Evolutionary conservation across 2,888 invertebrate species (phyloP), one percentile per base, ranked within the genome.

Genomic region (Microctonus brassicae): DNA sequence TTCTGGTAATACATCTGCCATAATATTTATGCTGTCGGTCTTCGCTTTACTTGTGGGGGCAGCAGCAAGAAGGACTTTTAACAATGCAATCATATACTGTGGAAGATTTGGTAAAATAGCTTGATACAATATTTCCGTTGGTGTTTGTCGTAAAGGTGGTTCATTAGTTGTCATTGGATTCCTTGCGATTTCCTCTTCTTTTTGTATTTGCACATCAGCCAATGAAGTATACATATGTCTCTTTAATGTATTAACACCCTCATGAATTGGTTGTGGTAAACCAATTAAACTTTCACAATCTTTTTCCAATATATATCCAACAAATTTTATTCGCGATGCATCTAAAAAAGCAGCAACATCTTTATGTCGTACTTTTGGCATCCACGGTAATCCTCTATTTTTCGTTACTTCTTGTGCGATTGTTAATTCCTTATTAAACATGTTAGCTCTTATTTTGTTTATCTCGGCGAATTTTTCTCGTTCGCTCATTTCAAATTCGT

Each of bases 41-140:
- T 98, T 98, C 5, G 96, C 94, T 89, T 98, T 98, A n/a, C 97
- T 97, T n/a, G 98, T 98, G 4, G 99, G 99, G 39, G 98, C 97
- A 68, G 99, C 98, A 34, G 99, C 99, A 70, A 99, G 90, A 70
- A 99, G 90, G 79, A 99, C 97, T 90, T 99, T 99, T 64, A 99
- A 89, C 68, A 99, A 87, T 24, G 98, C 97, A 84, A 99, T 99
- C 94, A 98, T 97, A 84, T 98, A 98, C 84, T 99, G 98, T 10
- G 98, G 97, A 81, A 99, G 90, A 89, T 96, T 97, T 0, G 98
- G 97, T 77, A 98, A 88, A 91, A 99, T 95, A n/a, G 95, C 96
- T 88, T 94, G 94, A 87, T 98, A 99, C 64, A 99, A 90, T 72
- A 94, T 90, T 90, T 99, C 99, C 1, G 94, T 92, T 73, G 97